Evolutionary conservation across 2,113 vertebrate genomes (phyloP).

Genomic region (Columba livia): DNA sequence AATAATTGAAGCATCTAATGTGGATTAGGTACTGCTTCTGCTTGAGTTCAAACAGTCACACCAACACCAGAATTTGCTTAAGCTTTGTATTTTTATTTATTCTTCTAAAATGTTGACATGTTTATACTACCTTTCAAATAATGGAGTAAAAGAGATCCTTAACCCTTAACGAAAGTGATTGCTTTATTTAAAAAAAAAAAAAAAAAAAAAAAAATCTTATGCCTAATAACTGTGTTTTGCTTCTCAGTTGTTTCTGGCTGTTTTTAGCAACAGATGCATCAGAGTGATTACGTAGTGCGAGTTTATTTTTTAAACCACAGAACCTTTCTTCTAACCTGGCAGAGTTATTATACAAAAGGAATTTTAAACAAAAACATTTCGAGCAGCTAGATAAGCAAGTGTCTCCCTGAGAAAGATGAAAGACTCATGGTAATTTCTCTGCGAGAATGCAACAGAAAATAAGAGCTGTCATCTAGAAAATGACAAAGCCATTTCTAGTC

Average conservation of each 20-base stretch:
- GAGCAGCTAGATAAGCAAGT: conserved; percentile 70
- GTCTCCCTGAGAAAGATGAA: conserved; percentile 72
- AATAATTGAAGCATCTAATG: not conserved
- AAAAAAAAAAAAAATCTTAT: not conserved
- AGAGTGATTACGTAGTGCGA: not conserved
- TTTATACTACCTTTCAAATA: not conserved
- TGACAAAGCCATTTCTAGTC: conserved; percentile 76
- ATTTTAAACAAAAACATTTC: conserved; percentile 73
- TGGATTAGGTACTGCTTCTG: not conserved
- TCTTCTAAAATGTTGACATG: not conserved
- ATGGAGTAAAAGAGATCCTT: not conserved
- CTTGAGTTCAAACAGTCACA: not conserved
- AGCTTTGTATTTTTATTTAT: not conserved
- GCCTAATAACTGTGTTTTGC: not conserved
- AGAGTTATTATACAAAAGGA: conserved; percentile 39
- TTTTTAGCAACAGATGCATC: not conserved
- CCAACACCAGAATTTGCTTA: not conserved
- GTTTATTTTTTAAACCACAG: conserved; percentile 31
- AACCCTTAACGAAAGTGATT: not conserved
- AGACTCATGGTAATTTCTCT: conserved; percentile 62
- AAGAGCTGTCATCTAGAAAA: conserved; percentile 78
- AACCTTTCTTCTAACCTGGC: conserved; percentile 53
- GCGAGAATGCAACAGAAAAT: conserved; percentile 74
- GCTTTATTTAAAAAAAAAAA: not conserved
- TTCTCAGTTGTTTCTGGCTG: not conserved